Evolutionary conservation across 2,888 invertebrate genomes (phyloP), one percentile per base, ranked within the genome.

Genomic region (Acrobasis suavella): DNA sequence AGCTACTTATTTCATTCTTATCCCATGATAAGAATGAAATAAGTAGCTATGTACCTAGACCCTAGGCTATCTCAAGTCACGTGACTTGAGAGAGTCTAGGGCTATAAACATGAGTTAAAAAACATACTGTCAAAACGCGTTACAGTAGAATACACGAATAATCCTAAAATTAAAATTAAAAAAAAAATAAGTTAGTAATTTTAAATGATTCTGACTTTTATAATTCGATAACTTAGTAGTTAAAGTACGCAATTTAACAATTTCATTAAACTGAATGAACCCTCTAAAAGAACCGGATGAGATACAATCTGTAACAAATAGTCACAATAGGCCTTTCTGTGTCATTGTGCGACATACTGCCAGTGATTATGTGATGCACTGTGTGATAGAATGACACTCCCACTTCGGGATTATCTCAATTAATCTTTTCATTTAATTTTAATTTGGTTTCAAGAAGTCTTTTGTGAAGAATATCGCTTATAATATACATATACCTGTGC

Each of bases 261-360:
- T 56, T 32, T 10, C 39, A 56, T 17, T 16, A 51, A 22, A 51
- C 12, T 10, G 17, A 1, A 51, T 68, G n/a, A 69, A 62, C 62
- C 63, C 64, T 67, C 14, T 32, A 73, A 73, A 74, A 73, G 67
- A 73, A 81, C 81, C 81, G 81, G 81, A 82, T 76, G 79, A 75
- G 75, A 74, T 77, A 71, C 72, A 64, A 76, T 77, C 70, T 66
- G 69, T 74, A 70, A 81, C 83, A 83, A 79, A 77, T 69, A 71
- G 62, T 63, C 64, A 67, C 67, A 64, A 60, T 62, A 60, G 68
- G 67, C 64, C 55, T 59, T 54, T 65, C 58, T 69, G 72, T 78
- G 76, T 75, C 76, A 81, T 80, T 80, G 82, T 83, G 73, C 71
- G 72, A 66, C 72, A 69, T 65, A 71, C 69, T 71, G 64, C 58